Base-by-base conservation (phyloP, 1,140 invertebrate genomes). In the Drosophila ercepeae region DNA sequence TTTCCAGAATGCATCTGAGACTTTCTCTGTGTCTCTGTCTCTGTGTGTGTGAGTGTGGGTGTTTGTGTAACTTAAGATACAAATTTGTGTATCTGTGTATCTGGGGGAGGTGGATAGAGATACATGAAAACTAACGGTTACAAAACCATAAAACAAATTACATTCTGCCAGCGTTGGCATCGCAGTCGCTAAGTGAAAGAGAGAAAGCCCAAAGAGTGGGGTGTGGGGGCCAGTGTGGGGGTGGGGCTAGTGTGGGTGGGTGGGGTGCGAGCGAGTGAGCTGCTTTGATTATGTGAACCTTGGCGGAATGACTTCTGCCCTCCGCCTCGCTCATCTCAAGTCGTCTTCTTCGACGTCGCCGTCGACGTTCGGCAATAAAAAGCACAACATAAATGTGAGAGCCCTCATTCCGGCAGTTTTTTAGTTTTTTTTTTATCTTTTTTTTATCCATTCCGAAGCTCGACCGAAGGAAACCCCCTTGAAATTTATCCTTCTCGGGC, bases 141-240 rank as follows among this genome's bases (percentile, higher is more conserved):
- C 59, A 74, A 74, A 74, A 58, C 71, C 71, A 74, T 74, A 74
- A 73, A 74, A 65, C 71, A 74, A 74, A 74, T 74, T 74, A 65
- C 69, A 74, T 74, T 74, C 71, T 74, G 71, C 69, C 70, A 27
- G 18, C 71, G 71, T 14, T 23, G 54, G 21, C 45, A 25, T 34
- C 44, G 44, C 14, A 21, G 41, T 36, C 41, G 60, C 19, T 21
- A 16, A 32, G 3, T 18, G 13, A 53, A 36, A 53, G 34, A 21
- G 9, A 14, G 16, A 13, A 9, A 19, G 18, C 19, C 4, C 11
- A 42, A 42, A 2, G 16, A 42, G 34, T 13, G 16, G 34, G 39
- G 16, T 39, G 23, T 11, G 8, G 5, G n/a, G n/a, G n/a, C n/a
- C n/a, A 23, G 68, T 21, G 25, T 32, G 41, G 14, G 32, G 52